These are phyloP conservation scores for Boloria selene DNA, from an alignment of 2,888 invertebrate species.

Conservation along the genomic window DNA sequence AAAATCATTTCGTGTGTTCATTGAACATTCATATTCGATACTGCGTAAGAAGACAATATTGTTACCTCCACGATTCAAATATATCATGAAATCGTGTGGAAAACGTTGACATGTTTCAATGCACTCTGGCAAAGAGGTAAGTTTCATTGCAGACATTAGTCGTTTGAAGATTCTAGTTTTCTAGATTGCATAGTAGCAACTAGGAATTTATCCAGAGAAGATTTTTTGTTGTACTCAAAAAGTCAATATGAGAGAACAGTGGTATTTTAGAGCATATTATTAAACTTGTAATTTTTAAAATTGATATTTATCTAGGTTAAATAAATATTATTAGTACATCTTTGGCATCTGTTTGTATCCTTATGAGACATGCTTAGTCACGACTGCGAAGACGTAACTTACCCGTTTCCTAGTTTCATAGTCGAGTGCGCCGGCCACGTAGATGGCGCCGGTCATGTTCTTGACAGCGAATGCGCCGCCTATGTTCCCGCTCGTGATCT, in stretches of 20 bases:
- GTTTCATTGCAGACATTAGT: slow-evolving; percentile 3
- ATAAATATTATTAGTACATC: neutral
- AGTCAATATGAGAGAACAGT: no score
- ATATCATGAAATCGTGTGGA: slow-evolving; percentile 27
- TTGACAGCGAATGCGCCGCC: slow-evolving; percentile 98
- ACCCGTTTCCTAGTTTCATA: slow-evolving; percentile 98
- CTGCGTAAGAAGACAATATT: slow-evolving; percentile 23
- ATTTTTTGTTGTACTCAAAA: no score
- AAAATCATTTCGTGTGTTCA: slow-evolving; percentile 1
- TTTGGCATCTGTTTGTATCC: neutral
- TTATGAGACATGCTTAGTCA: slow-evolving; percentile 17
- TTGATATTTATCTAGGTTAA: neutral
- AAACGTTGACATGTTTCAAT: slow-evolving; percentile 25
- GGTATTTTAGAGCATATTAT: no score
- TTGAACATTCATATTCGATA: slow-evolving; percentile 4
- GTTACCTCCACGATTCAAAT: slow-evolving; percentile 22
- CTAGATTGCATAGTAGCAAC: no score
- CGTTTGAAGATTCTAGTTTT: neutral
- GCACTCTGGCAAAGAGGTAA: slow-evolving; percentile 13
- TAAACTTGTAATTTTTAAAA: no score
- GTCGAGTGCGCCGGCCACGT: slow-evolving; percentile 97
- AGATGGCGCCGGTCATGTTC: slow-evolving; percentile 99
- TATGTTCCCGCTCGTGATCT: slow-evolving; percentile 99
- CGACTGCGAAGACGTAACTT: slow-evolving; percentile 66
- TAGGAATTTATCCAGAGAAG: no score